These are phyloP conservation scores for Muscicapa striata DNA, from an alignment of 2,797 vertebrate genomes.

Conservation along the genomic window DNA sequence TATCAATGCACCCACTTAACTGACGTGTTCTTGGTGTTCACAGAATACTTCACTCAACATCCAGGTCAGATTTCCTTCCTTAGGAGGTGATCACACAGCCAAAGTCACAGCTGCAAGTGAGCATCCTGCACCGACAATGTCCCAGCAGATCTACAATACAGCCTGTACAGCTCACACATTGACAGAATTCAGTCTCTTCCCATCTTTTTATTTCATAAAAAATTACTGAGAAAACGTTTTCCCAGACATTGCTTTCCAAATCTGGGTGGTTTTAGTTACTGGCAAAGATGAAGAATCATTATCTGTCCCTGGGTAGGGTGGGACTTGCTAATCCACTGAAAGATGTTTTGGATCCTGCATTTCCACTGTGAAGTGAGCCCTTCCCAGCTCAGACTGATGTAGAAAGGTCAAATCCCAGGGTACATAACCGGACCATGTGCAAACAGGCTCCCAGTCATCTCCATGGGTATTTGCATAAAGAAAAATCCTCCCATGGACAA, in stretches of 20 bases:
- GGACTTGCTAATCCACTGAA: not conserved
- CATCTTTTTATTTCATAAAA: not conserved
- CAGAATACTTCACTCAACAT: not conserved
- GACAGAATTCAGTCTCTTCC: not conserved
- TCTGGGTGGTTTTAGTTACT: not conserved
- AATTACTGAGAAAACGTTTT: not conserved
- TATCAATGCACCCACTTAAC: not conserved
- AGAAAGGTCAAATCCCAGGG: not conserved
- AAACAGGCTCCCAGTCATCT: not conserved
- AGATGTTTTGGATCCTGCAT: not conserved
- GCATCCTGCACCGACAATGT: not conserved
- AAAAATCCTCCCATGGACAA: not conserved
- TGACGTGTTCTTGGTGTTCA: not conserved
- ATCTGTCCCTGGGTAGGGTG: not conserved
- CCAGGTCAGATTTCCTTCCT: not conserved
- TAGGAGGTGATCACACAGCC: not conserved
- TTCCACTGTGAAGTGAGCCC: not conserved
- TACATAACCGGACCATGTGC: fast-evolving
- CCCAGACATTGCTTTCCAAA: not conserved
- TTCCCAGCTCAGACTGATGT: not conserved
- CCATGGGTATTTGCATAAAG: not conserved
- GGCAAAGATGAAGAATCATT: not conserved
- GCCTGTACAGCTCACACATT: not conserved
- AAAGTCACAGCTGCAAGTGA: not conserved
- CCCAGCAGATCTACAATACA: not conserved